Conservation (phyloP, 1,140 invertebrate genomes). For the Teleopsis dalmanni region DNA sequence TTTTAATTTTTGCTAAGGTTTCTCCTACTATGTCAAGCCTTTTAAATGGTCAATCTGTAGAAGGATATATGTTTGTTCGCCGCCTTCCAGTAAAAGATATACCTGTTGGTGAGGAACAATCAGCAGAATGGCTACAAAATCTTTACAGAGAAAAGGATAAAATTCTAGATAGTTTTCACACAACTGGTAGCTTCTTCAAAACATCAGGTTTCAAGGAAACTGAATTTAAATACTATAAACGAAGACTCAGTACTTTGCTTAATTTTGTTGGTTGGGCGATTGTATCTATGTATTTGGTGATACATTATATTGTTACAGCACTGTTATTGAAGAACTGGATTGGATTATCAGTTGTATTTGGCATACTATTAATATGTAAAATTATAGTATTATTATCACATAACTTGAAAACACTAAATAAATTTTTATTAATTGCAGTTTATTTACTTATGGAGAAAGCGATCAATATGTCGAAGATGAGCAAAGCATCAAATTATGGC, state of each 20-base stretch:
- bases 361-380: constrained; percentile 66
- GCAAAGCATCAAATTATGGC: constrained; percentile 72
- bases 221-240: constrained; percentile 49
- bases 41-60: constrained; percentile 66
- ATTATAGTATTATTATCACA: constrained; percentile 9
- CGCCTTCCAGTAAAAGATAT: constrained; percentile 74
- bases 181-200: constrained; percentile 75
- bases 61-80: constrained; percentile 71
- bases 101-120: constrained; percentile 69
- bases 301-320: constrained; percentile 60
- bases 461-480: constrained; percentile 76
- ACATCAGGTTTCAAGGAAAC: constrained; percentile 61
- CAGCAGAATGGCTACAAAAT: constrained; percentile 73
- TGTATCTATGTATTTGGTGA: constrained; percentile 60
- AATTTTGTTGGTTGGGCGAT: constrained; percentile 66
- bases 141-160: constrained; percentile 57
- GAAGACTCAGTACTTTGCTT: constrained; percentile 59
- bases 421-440: constrained; percentile 56
- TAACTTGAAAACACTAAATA: constrained; percentile 38
- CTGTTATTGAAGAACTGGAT: constrained; percentile 64
- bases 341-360: constrained; percentile 59
- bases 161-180: constrained; percentile 70
- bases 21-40: constrained; percentile 75
- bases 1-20: constrained; percentile 30
- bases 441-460: constrained; percentile 68